Base-by-base conservation (phyloP, 2,888 invertebrate genomes). In the Pseudolycoriella hygida region DNA sequence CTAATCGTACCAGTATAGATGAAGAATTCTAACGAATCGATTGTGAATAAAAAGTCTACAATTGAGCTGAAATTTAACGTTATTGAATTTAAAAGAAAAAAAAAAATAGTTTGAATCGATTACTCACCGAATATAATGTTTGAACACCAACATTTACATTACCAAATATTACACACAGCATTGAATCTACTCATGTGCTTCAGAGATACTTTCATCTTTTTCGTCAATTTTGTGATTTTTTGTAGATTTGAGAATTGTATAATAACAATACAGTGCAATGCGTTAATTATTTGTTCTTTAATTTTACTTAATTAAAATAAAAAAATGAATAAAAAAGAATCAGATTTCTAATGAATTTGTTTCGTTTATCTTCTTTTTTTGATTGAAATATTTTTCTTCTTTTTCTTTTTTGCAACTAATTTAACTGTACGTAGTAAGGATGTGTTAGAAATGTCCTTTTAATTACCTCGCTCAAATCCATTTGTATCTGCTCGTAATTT, bases 381-480 rank as follows among this genome's bases (percentile, higher is more conserved):
- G 10, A 10, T 25, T 41, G 40, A 31, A 30, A 44, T 34, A 14
- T 34, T 34, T 34, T 34, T 5, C 14, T 34, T 34, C 14, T 6
- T 3, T 38, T 38, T 38, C 17, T 38, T 38, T 38, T 11, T 17
- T 6, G 11, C 6, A 10, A 31, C 31, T 10, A 14, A 5, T 37
- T 37, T 37, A 14, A 14, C 15, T 37, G 4, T 8, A 25, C 4
- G 4, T 25, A 6, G 25, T 8, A 25, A 25, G 25, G 8, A 25
- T n/a, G n/a, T n/a, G n/a, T n/a, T n/a, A 25, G 8, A 25, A 25
- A 25, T 25, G 4, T 25, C 8, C 25, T 8, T 25, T 8, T 25
- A 25, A 56, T 53, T 73, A 75, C 81, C 74, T 76, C 76, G 68
- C 81, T 82, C 71, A 81, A 70, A 55, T 82, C 81, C 81, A 82